Evolutionary conservation across 2,888 invertebrate genomes (phyloP), one percentile per base, ranked within the genome.

Genomic region (Zaprionus lineosus): DNA sequence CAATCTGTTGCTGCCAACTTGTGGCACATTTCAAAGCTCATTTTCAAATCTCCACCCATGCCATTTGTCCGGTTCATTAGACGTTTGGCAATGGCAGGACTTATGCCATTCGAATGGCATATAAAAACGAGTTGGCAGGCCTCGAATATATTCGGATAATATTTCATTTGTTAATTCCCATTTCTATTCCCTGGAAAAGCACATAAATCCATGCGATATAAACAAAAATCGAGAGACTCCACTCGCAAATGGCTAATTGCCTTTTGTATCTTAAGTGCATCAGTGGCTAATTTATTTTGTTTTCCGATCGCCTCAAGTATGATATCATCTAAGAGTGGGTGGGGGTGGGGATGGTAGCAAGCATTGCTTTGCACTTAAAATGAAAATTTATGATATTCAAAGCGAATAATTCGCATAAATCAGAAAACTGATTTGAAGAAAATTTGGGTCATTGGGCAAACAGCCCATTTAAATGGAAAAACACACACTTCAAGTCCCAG

Each of bases 391-490:
- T 55, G 59, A 43, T 58, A 51, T 26, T 11, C 53, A 58, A 56
- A 55, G 52, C 60, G 50, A 75, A 79, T 74, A 70, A 79, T 84
- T 79, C 71, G 84, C 78, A 79, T 79, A 79, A 79, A 79, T 79
- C 78, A 84, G 58, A 50, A 47, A 37, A 26, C 41, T 46, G 53
- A 59, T 62, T 33, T 29, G n/a, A n/a, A 46, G 36, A 18, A 37
- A 51, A 84, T 57, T 66, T 66, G 57, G 78, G 78, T 79, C 84
- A 78, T 37, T 48, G 37, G 70, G 62, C 68, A 46, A 55, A 41
- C 29, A 51, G 36, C 24, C 57, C 39, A 64, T 73, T 79, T 81
- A 62, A 66, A 72, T 73, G 76, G 76, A 60, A 83, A 78, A 79
- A 26, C 63, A 75, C 5, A 3, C 69, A 72, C 72, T 70, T 77